Conservation (phyloP, 2,797 vertebrate species). For the Scomberomorus guttatus region DNA sequence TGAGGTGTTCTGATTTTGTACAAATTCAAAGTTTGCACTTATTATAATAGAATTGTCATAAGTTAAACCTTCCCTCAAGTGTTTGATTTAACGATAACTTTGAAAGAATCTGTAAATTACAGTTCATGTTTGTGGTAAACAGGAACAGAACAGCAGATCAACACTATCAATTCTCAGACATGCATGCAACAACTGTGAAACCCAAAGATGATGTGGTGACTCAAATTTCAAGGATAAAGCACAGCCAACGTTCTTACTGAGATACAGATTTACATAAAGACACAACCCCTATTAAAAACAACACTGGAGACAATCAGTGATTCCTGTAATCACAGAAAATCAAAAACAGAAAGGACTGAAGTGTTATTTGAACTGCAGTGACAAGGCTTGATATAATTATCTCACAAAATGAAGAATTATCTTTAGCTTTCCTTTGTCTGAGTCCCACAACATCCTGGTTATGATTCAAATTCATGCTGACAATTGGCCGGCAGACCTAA, state of each 20-base stretch:
- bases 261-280: background rate
- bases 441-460: constrained; percentile 53
- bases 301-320: background rate
- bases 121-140: constrained; percentile 38
- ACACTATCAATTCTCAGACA: constrained; percentile 49
- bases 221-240: background rate
- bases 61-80: background rate
- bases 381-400: background rate
- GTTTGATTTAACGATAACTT: constrained; percentile 24
- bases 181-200: constrained; percentile 61
- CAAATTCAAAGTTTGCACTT: background rate
- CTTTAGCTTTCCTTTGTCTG: constrained; percentile 3
- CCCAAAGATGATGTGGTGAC: constrained; percentile 42
- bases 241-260: background rate
- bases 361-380: background rate
- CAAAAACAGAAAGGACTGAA: constrained; percentile 2
- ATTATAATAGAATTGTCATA: background rate
- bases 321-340: background rate
- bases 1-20: constrained; percentile 9
- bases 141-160: constrained; percentile 24
- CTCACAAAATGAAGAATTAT: background rate
- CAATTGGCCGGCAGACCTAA: constrained; percentile 33
- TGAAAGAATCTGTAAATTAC: constrained; percentile 15
- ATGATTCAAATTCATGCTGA: constrained; percentile 63
- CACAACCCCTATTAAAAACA: background rate